Conservation (phyloP, 2,113 vertebrate species). For the Cryptomyrus ogoouensis region DNA sequence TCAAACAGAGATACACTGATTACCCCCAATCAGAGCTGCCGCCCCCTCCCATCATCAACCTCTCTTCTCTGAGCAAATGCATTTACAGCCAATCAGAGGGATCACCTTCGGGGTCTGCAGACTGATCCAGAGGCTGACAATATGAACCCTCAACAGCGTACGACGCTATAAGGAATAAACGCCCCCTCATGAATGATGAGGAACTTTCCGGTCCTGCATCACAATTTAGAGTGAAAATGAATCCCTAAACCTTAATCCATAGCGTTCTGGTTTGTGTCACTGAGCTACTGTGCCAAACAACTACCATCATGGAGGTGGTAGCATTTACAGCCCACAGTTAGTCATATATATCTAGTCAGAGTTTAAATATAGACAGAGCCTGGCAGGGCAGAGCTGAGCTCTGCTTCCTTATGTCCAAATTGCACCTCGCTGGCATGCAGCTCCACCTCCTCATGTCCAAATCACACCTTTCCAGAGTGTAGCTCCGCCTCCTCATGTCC, state of each 20-base stretch:
- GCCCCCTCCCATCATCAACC: background rate
- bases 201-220: background rate
- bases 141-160: background rate
- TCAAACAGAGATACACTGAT: background rate
- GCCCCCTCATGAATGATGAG: background rate
- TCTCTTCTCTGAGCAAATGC: background rate
- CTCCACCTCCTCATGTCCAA: background rate
- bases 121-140: background rate
- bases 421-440: background rate
- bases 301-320: background rate
- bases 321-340: background rate
- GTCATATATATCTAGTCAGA: background rate
- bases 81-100: constrained; percentile 3
- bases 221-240: background rate
- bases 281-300: background rate
- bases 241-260: background rate
- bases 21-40: background rate
- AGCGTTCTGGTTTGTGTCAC: background rate
- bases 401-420: background rate
- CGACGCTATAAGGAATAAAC: background rate
- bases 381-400: background rate
- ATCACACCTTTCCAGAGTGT: background rate
- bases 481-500: no score
- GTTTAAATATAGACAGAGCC: background rate
- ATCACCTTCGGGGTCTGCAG: background rate